Evolutionary conservation across 2,888 invertebrate species (phyloP), one percentile per base, ranked within the genome.

Genomic region (Phlogophora meticulosa): DNA sequence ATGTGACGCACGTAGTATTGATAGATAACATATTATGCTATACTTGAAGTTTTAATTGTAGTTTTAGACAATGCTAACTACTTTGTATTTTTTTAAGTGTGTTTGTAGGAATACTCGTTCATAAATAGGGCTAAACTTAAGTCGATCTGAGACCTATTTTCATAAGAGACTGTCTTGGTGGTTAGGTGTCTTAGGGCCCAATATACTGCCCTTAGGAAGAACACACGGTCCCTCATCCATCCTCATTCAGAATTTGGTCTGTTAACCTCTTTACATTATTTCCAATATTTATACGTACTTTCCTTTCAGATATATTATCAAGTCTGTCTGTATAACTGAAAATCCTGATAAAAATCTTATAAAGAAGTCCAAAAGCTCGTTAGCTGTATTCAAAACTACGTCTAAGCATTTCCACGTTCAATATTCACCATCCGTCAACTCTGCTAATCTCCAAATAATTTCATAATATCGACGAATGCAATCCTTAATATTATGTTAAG

Each of bases 381-480:
- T 15, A 22, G 70, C 61, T 11, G 20, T 11, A 67, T 15, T 28
- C 11, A 36, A 43, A 70, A 38, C 32, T 17, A 38, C 7, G 15
- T n/a, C 10, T 15, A 13, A 36, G 7, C 13, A 5, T 28, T 11
- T 32, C 28, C 5, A 28, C 4, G 28, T 28, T 28, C n/a, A 32
- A 63, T 49, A 34, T 70, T 55, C 32, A 3, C 13, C 49, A 46
- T 13, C 2, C n/a, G 4, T 36, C 11, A 42, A 28, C 10, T 53
- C 20, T 15, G 51, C 56, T 56, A 56, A 72, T 34, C 42, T 72
- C 55, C 20, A 36, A 62, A 72, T 45, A 22, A 1, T 11, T 7
- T 59, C 40, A 75, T 72, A 76, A 76, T 61, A 71, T 75, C 72
- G 42, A 55, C 13, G 42, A 38, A 57, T 40, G 13, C 9, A 48